A percentile compares a stretch with the other conserved stretches of the same genome.
Evolutionary conservation across 2,113 vertebrate genomes (phyloP).

Genomic region (Peromyscus californicus): DNA sequence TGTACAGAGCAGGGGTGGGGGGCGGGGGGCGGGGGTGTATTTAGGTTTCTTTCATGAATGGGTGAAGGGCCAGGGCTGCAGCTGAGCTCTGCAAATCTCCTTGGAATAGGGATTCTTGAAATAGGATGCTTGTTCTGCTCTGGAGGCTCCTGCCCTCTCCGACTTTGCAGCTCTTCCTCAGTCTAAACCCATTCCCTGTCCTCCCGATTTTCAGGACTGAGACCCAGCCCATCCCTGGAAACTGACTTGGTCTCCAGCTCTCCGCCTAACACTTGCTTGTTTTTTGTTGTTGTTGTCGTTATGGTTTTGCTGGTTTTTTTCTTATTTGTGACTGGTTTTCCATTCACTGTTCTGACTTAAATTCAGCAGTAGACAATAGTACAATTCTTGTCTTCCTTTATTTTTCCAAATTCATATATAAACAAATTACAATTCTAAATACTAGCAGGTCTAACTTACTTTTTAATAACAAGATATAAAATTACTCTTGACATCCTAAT

Average conservation of each 20-base stretch:
- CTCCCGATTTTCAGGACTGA: neutral
- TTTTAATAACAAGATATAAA: conserved; percentile 39
- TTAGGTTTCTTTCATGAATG: neutral
- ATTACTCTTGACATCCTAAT: neutral
- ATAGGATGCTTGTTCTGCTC: neutral
- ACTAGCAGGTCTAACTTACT: neutral
- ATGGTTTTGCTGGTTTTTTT: neutral
- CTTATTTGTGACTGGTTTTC: neutral
- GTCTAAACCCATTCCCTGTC: neutral
- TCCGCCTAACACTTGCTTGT: neutral
- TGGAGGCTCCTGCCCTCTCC: neutral
- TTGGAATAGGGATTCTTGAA: neutral
- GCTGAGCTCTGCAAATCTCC: neutral
- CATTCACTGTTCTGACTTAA: conserved; percentile 1
- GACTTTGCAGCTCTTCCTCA: neutral
- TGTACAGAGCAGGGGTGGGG: neutral
- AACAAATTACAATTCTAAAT: neutral
- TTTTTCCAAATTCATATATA: neutral
- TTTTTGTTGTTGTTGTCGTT: too few relatives aligned
- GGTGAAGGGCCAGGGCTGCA: neutral
- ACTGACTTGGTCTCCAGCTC: neutral
- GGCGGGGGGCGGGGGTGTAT: too few relatives aligned
- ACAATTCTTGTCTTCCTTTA: neutral
- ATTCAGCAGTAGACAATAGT: neutral
- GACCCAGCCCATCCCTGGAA: neutral